phyloP scores from a whole-genome alignment of 37 sponge, comb jelly and placozoan species.

The Beroe ovata region DNA sequence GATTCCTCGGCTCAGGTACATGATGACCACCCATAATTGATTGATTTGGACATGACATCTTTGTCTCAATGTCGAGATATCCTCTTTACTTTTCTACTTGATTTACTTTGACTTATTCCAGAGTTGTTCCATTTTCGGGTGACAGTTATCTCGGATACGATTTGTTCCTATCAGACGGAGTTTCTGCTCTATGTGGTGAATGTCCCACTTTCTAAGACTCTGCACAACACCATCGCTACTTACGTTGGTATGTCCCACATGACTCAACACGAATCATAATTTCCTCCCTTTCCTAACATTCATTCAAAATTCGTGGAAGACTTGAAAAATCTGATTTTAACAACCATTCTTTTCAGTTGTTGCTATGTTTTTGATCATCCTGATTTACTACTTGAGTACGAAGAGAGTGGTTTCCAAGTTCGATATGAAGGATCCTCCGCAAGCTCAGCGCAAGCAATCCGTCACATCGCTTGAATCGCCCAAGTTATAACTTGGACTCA shows the following conservation, averaged over 20 bases:
- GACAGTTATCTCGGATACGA: slow-evolving; percentile 20
- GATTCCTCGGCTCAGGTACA: slow-evolving; percentile 41
- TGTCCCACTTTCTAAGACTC: slow-evolving; percentile 26
- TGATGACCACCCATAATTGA: too few relatives aligned
- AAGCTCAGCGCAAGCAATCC: not conserved
- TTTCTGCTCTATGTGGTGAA: slow-evolving; percentile 52
- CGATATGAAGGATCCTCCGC: not conserved
- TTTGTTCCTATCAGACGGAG: slow-evolving; percentile 40
- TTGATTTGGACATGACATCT: too few relatives aligned
- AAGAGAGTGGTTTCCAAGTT: not conserved
- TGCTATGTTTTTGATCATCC: slow-evolving; percentile 5
- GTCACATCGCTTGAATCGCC: not conserved
- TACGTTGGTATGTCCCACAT: slow-evolving; percentile 40
- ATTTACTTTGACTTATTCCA: too few relatives aligned
- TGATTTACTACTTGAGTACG: slow-evolving; percentile 11
- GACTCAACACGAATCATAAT: too few relatives aligned
- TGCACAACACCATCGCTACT: slow-evolving; percentile 56
- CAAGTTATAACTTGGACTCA: not conserved
- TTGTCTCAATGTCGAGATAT: too few relatives aligned
- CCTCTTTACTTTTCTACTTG: too few relatives aligned
- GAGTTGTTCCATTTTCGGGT: slow-evolving; percentile 64
- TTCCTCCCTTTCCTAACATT: too few relatives aligned
- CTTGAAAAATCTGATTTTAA: not conserved
- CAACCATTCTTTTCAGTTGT: not conserved
- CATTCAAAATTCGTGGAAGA: too few relatives aligned